Percentiles rank a stretch among this genome's conserved stretches.
Conservation (phyloP, 1,140 invertebrate species). For the Trypoxylus dichotomus region DNA sequence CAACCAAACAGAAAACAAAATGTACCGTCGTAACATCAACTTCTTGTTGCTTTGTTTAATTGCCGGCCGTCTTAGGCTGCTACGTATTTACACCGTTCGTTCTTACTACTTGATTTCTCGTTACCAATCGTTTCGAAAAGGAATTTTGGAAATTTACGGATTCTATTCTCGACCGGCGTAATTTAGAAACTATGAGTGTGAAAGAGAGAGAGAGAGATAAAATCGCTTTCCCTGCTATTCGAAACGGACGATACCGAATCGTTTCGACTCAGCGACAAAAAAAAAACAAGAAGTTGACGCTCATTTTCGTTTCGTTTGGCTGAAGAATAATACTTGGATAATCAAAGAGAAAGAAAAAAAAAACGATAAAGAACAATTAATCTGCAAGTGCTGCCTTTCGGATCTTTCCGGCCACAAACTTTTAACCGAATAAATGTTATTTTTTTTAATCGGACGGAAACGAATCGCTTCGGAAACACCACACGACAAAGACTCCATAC, state of each 20-base stretch:
- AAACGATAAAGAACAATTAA: neutral
- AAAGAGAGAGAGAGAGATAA: too few relatives aligned
- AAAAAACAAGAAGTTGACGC: conserved; percentile 88
- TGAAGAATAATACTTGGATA: conserved; percentile 37
- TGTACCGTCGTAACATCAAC: conserved; percentile 70
- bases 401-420: too few relatives aligned
- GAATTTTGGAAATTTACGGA: neutral
- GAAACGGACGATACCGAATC: too few relatives aligned
- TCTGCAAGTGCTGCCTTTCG: conserved; percentile 26
- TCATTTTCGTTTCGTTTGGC: conserved; percentile 84
- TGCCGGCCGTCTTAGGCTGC: too few relatives aligned
- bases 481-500: neutral
- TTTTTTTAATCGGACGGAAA: neutral
- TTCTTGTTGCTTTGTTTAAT: too few relatives aligned
- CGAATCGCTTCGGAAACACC: neutral
- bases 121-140: neutral
- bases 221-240: too few relatives aligned
- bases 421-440: conserved; percentile 40
- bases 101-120: conserved; percentile 32
- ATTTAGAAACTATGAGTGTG: too few relatives aligned
- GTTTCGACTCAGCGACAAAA: too few relatives aligned
- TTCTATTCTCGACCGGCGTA: neutral
- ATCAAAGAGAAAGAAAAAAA: neutral
- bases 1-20: conserved; percentile 80
- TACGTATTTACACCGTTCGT: too few relatives aligned